A percentile compares a stretch with the other conserved stretches of the same genome.
phyloP scores from a whole-genome alignment of 2,888 invertebrate species.

The Drosophila sordidapex region DNA sequence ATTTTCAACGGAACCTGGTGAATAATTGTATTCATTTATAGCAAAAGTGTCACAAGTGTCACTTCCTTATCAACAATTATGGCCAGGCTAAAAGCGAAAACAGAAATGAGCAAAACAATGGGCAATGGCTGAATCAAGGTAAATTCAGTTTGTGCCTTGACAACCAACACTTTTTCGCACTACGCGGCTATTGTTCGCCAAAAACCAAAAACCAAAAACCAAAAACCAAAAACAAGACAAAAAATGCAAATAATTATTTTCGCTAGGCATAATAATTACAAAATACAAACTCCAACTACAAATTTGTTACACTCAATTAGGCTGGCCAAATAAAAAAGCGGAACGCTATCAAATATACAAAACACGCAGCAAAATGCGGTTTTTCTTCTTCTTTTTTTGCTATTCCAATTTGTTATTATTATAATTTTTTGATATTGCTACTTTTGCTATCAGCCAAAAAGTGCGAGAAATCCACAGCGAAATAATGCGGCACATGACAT shows the following conservation, averaged over 20 bases:
- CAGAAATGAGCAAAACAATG: background rate
- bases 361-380: slow-evolving; percentile 25
- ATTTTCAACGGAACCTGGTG: background rate
- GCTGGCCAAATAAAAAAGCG: slow-evolving; percentile 21
- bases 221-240: slow-evolving; percentile 19
- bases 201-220: slow-evolving; percentile 2
- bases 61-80: slow-evolving; percentile 38
- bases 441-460: slow-evolving; percentile 23
- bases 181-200: slow-evolving; percentile 42
- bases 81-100: background rate
- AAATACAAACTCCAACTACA: slow-evolving; percentile 20
- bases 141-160: slow-evolving; percentile 35
- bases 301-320: slow-evolving; percentile 43
- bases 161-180: slow-evolving; percentile 51
- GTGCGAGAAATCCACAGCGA: background rate
- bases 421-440: background rate
- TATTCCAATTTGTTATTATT: slow-evolving; percentile 25
- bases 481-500: slow-evolving; percentile 18
- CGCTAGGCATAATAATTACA: slow-evolving; percentile 43
- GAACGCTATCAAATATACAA: slow-evolving; percentile 29
- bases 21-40: background rate
- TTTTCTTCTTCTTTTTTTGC: background rate
- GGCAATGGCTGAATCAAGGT: slow-evolving; percentile 41
- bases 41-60: slow-evolving; percentile 16
- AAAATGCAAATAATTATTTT: slow-evolving; percentile 44